Evolutionary conservation across 2,113 vertebrate species (phyloP).

Genomic region (Cricetomys ansorgei): DNA sequence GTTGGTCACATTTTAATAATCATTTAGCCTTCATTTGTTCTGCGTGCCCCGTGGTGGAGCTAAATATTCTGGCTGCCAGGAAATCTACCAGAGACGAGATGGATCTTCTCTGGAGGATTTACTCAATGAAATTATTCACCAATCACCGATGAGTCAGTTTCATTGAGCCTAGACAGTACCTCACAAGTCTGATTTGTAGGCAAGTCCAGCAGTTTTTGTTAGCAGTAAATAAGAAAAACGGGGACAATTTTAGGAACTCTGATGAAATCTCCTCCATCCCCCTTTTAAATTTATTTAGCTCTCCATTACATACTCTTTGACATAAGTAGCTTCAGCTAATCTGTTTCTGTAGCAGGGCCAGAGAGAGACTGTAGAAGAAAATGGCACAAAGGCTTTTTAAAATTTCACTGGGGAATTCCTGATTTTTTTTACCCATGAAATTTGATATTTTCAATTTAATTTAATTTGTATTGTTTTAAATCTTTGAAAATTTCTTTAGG

Average conservation of each 20-base stretch:
- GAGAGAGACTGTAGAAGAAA: not conserved
- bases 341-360: not conserved
- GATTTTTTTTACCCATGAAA: not conserved
- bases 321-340: not conserved
- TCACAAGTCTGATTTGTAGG: not conserved
- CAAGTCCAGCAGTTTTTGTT: not conserved
- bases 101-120: not conserved
- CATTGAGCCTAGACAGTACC: not conserved
- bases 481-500: not conserved
- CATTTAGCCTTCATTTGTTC: constrained; percentile 79
- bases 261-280: not conserved
- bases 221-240: not conserved
- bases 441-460: constrained; percentile 22
- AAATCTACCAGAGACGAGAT: not conserved
- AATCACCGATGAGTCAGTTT: not conserved
- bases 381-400: not conserved
- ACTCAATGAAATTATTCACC: not conserved
- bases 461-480: constrained; percentile 23
- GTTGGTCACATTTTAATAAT: constrained; percentile 73
- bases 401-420: not conserved
- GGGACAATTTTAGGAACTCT: not conserved
- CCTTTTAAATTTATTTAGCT: not conserved
- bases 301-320: not conserved
- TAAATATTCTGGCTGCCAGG: constrained; percentile 50
- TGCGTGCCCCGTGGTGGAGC: not conserved